Evolutionary conservation across 2,888 invertebrate genomes (phyloP), one percentile per base, ranked within the genome.

Genomic region (Phoronis australis): DNA sequence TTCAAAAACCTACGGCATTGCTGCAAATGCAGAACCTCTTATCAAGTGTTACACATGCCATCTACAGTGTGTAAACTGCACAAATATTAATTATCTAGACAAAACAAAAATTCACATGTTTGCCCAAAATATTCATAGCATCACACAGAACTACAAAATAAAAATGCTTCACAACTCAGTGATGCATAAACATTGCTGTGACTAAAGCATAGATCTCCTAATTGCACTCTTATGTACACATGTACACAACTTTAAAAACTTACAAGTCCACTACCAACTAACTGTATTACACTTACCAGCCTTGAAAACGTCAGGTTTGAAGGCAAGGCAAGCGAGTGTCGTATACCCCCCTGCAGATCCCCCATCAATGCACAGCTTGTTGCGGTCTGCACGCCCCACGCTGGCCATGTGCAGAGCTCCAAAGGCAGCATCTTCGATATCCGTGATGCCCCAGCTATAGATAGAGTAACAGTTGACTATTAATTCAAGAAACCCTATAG

Each of bases 301-400:
- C 56, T 71, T 71, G 62, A 79, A 78, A 23, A 70, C 62, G 48
- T 73, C 62, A 21, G 54, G 54, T 22, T 55, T 56, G 52, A 75
- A 75, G n/a, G 72, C 63, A 6, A 75, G 57, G 38, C 69, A 69
- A 18, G 71, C 71, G 22, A 75, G 59, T 5, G 74, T 75, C 12
- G 74, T 72, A 53, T 69, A 74, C 3, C 74, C 75, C 4, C 78
- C 76, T 24, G 77, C 75, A 1, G 78, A 79, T 5, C 74, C 69
- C 4, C 79, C 79, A 57, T 69, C 72, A 46, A 79, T 78, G 61
- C 73, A 72, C 39, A 78, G 59, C 42, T 66, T 65, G 4, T 69
- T 58, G 2, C 60, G 55, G 53, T 79, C 77, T 3, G 69, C 78
- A 39, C 47, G 47, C 9, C 59, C 59, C 20, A 57, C 44, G 12